Base-by-base conservation (phyloP, 35 echinoderm and acorn worm genomes). In the Apostichopus californicus region DNA sequence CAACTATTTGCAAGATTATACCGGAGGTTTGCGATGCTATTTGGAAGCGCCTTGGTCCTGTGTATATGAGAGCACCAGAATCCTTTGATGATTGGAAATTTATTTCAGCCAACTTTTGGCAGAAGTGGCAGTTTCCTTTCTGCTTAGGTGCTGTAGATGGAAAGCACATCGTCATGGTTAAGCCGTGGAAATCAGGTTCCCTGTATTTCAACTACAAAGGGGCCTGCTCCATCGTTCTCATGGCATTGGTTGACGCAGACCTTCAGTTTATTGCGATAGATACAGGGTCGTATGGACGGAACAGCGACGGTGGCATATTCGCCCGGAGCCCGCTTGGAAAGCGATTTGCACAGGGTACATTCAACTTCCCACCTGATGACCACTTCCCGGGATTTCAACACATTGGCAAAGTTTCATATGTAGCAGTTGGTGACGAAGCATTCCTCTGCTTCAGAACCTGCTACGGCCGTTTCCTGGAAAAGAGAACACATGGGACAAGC, bases 371-470 rank as follows among this genome's bases (percentile, higher is more conserved):
- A 68, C 71, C 87, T 11, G 58, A 20, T 77, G 87, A 70, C 11
- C 87, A 9, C 17, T 73, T 72, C 17, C 87, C 63, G 23, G 61
- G 65, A n/a, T 13, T 23, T 73, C 59, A 90, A 34, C 88, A 90
- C 20, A 13, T 73, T 55, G 88, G 88, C 25, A 8, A 8, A 65
- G 46, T 94, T 12, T 86, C 87, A 17, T 82, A 90, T 81, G 91
- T 89, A 12, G 59, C 88, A 64, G 68, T 93, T 59, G 25, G 83
- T 53, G 91, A 94, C 91, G 91, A 91, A 9, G 91, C 96, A 21
- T 94, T 79, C 96, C 96, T 8, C 53, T 97, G 12, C 89, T 57
- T 72, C 5, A 83, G 46, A 28, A 94, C 26, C 22, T 97, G 13
- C 80, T 96, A 66, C 75, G 83, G 75, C 93, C 92, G 24, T 94